Evolutionary conservation across 1,140 invertebrate species (phyloP).

Genomic region (Teleogryllus occipitalis): DNA sequence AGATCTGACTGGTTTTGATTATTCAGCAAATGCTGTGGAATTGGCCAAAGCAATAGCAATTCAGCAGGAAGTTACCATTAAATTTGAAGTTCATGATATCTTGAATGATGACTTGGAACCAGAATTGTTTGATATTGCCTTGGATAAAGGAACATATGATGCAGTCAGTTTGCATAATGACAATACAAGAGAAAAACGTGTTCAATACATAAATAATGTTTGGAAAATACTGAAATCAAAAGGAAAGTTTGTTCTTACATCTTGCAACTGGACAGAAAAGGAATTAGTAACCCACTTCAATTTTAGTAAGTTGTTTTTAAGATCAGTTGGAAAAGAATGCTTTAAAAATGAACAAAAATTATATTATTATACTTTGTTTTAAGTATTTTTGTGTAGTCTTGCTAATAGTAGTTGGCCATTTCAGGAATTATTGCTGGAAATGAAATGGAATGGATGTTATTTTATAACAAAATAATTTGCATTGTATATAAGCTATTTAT

Average conservation of each 20-base stretch:
- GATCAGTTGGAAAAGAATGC: background rate
- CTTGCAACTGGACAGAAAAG: conserved; percentile 88
- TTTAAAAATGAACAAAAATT: background rate
- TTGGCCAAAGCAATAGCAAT: conserved; percentile 58
- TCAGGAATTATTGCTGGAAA: background rate
- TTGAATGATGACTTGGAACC: conserved; percentile 31
- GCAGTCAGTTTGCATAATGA: conserved; percentile 75
- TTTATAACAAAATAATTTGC: background rate
- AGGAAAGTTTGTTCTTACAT: conserved; percentile 76
- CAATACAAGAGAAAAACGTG: conserved; percentile 49
- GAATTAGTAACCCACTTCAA: conserved; percentile 69
- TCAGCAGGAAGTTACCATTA: conserved; percentile 37
- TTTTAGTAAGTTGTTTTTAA: conserved; percentile 34
- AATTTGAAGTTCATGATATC: conserved; percentile 47
- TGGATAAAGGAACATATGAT: conserved; percentile 93
- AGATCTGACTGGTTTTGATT: conserved; percentile 74
- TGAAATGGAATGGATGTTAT: background rate
- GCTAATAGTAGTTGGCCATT: background rate
- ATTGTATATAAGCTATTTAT: background rate
- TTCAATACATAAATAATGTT: conserved; percentile 61
- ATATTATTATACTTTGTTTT: background rate
- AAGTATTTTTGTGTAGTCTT: background rate
- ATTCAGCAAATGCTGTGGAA: conserved; percentile 66
- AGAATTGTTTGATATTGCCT: conserved; percentile 49
- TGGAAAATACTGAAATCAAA: conserved; percentile 45